Base-by-base conservation (phyloP, 2,797 vertebrate species). In the Malurus leucopterus region DNA sequence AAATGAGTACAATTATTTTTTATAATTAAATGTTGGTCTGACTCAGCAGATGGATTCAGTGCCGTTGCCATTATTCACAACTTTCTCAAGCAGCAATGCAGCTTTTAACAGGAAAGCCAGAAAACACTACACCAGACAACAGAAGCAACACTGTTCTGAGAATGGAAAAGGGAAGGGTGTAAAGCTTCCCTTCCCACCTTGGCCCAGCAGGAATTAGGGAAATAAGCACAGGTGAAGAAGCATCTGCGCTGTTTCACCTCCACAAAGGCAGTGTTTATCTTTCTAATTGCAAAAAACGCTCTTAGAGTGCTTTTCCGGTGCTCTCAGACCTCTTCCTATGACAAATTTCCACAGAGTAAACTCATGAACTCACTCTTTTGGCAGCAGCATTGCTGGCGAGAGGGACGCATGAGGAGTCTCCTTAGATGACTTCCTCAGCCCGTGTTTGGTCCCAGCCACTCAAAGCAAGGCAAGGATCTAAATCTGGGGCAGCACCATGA, bases 401-500 rank as follows among this genome's bases (percentile, higher is more conserved):
- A 68, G 36, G 32, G 67, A 53, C 58, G 27, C 1, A 0, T 8
- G 19, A 72, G 64, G 38, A 67, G 6, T 15, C 74, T 67, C 21
- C 3, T 78, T 10, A 49, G 50, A 22, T 85, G 27, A 34, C 29
- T 43, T 77, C 27, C 47, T 49, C 54, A 75, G 51, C 30, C 62
- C 9, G 2, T 8, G 34, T 15, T 43, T 40, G 34, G 26, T 80
- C 32, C 17, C 26, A 54, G 40, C 22, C 18, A 46, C 23, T 73
- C 44, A 75, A 65, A 86, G 3, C 50, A 74, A 70, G 53, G 64
- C 46, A n/a, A 65, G 21, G 32, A 26, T 59, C 40, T 63, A 83
- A 88, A 92, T 86, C 49, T 77, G 72, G 87, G 72, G 63, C 93
- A 95, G 69, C 54, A 77, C 16, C 15, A 4, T 34, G 75, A 90